Percentiles rank a stretch among this genome's conserved stretches.
phyloP scores from a whole-genome alignment of 1,140 invertebrate genomes.

The Mesaphorura yosii region DNA sequence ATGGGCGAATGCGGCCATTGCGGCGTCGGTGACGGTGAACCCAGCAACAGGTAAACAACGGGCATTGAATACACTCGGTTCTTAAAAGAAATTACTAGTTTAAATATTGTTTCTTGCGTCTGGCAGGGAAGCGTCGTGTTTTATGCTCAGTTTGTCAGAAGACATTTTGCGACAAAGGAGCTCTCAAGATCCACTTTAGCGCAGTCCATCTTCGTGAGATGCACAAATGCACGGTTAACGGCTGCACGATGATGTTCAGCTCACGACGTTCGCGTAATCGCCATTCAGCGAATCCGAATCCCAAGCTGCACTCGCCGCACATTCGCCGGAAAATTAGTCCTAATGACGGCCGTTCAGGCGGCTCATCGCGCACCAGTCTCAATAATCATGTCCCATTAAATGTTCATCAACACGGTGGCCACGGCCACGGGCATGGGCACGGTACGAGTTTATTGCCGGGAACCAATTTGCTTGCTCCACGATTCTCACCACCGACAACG shows the following conservation, averaged over 20 bases:
- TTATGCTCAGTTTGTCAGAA: conserved; percentile 97
- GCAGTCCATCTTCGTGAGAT: conserved; percentile 97
- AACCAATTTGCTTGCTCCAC: too few species aligned
- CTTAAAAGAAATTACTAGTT: too few species aligned
- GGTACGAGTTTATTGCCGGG: too few species aligned
- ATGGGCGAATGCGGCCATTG: too few species aligned
- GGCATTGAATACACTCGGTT: too few species aligned
- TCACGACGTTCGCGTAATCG: conserved; percentile 43
- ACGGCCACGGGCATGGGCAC: too few species aligned
- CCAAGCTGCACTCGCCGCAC: conserved; percentile 93
- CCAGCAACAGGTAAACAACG: too few species aligned
- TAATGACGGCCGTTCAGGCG: conserved; percentile 74
- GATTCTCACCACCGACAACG: too few species aligned
- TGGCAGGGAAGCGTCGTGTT: conserved; percentile 88
- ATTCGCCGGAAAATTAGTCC: conserved; percentile 80
- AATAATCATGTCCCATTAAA: too few species aligned
- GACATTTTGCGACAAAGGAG: conserved; percentile 99
- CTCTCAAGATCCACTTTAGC: conserved; percentile 97
- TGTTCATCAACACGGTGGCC: too few species aligned
- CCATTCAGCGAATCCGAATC: conserved; percentile 96
- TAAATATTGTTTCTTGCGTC: conserved; percentile 27
- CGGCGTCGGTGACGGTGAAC: too few species aligned
- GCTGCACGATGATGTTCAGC: conserved; percentile 99
- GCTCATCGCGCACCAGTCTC: too few species aligned
- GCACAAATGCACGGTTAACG: conserved; percentile 97